These are phyloP conservation scores for Phaenicophaeus curvirostris DNA, from an alignment of 2,797 vertebrate species.

Conservation along the genomic window DNA sequence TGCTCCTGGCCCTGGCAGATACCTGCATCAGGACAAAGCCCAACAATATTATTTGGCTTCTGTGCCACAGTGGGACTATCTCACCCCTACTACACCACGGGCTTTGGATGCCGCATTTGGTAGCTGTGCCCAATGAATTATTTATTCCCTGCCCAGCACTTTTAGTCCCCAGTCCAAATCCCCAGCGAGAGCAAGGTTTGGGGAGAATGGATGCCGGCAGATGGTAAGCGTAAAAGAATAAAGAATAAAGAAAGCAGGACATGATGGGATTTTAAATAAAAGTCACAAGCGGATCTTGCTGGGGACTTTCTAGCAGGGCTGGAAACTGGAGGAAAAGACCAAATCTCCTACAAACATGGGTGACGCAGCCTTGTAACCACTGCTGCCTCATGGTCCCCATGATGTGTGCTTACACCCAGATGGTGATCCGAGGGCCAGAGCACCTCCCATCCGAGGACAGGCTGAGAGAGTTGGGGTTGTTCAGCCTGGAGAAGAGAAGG, in stretches of 20 bases:
- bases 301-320: not conserved
- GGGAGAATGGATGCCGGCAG: not conserved
- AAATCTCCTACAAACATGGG: not conserved
- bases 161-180: not conserved
- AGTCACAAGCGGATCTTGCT: not conserved
- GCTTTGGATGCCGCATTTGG: not conserved
- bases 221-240: not conserved
- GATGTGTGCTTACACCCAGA: too few relatives aligned
- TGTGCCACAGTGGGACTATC: not conserved
- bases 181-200: not conserved
- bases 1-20: not conserved
- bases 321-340: not conserved
- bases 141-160: not conserved
- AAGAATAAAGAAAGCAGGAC: too few relatives aligned
- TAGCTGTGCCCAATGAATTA: not conserved
- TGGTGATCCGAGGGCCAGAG: too few relatives aligned
- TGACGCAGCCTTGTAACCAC: rapidly evolving
- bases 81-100: not conserved
- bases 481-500: too few relatives aligned
- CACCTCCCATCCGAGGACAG: too few relatives aligned
- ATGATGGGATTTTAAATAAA: not conserved
- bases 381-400: not conserved
- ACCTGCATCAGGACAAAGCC: not conserved
- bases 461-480: too few relatives aligned
- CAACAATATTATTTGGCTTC: not conserved